Base-by-base conservation (phyloP, 1,140 invertebrate genomes). In the Coelopa frigida region DNA sequence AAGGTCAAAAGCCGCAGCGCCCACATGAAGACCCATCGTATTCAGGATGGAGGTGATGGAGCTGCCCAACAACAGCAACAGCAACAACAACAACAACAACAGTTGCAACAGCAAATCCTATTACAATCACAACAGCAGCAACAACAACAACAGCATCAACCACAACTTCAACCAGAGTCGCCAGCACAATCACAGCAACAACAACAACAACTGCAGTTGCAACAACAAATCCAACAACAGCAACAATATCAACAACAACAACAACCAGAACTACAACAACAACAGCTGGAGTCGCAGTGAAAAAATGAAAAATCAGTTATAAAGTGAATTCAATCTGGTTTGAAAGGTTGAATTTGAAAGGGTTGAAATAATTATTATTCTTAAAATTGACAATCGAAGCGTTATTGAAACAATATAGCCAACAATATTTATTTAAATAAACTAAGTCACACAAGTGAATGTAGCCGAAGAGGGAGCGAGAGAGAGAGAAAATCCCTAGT, bases 1-100 rank as follows among this genome's bases (percentile, higher is more conserved):
- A 96, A 96, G 82, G 89, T 96, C 58, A 95, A 95, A 79, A 95
- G 91, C 78, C 83, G 93, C 73, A 95, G 90, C 78, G 92, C 93
- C 44, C 93, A 97, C 75, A 97, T 96, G 93, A 96, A 96, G 77
- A 94, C 90, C 50, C 93, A 97, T 76, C 81, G 87, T 59, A 83
- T 85, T 62, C 80, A 82, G 55, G 83, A 86, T 58, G 75, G 78
- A 51, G 81, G 83, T 55, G 72, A 77, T 29, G 27, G 73, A 42
- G 21, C 18, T 43, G 12, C 55, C 29, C 48, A 55, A 23, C 26
- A 41, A 14, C 36, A 46, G 20, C 45, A 47, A 50, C 20, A 47
- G 20, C 23, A 51, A 17, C 39, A 52, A 49, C 37, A 38, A 43
- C 23, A 49, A 22, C 33, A 49, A 33, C 14, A 47, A 33, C 52